Conservation (phyloP, 92 coral and sea anemone species). For the Zoanthus sansibaricus region DNA sequence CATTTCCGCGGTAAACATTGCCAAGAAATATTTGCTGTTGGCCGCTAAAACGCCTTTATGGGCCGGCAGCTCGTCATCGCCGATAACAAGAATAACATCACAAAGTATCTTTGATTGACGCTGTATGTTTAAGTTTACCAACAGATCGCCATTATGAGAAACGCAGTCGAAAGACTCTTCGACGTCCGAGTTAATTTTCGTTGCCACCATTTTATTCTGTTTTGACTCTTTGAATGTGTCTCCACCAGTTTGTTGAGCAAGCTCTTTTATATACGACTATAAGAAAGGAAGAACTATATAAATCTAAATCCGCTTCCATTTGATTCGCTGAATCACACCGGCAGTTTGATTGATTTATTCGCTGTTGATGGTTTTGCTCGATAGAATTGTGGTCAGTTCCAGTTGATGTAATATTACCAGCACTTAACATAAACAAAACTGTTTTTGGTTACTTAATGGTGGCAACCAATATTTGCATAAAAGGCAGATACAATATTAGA, state of each 20-base stretch:
- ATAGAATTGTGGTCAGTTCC: neutral
- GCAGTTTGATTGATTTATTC: neutral
- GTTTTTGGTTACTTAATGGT: neutral
- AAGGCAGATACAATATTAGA: neutral
- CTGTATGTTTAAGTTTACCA: constrained; percentile 70
- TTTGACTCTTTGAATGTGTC: neutral
- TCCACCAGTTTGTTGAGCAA: neutral
- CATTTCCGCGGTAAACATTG: constrained; percentile 95
- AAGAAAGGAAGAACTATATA: neutral
- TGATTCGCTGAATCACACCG: neutral
- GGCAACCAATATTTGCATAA: neutral
- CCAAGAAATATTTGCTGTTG: constrained; percentile 81
- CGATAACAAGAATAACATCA: constrained; percentile 78
- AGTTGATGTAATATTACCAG: neutral
- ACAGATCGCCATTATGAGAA: constrained; percentile 22
- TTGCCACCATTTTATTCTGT: constrained; percentile 12
- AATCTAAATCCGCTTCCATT: neutral
- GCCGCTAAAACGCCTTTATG: constrained; percentile 94
- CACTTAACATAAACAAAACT: constrained; percentile 5
- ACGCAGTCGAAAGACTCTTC: constrained; percentile 19
- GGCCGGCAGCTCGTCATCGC: constrained; percentile 81
- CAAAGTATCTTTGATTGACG: constrained; percentile 78
- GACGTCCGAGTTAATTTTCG: neutral
- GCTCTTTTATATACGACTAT: neutral
- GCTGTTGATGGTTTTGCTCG: neutral